These are phyloP conservation scores for Syngnathus floridae DNA, from an alignment of 2,113 vertebrate species.

Conservation along the genomic window DNA sequence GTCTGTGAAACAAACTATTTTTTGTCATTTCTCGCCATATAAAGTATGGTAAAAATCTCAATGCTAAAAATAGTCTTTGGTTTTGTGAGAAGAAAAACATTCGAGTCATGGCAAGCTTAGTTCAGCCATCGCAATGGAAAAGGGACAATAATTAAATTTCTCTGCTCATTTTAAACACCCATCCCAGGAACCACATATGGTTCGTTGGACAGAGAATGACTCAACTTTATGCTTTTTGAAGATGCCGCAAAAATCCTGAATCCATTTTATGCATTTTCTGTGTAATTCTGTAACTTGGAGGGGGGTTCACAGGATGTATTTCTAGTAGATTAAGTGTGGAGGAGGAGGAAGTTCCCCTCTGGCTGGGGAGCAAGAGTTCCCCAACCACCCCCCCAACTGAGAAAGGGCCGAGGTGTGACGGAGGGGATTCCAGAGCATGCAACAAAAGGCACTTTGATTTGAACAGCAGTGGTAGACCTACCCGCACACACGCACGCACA, in stretches of 20 bases:
- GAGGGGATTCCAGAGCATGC: conserved; percentile 57
- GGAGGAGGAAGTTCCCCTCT: conserved; percentile 48
- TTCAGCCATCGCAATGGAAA: background rate
- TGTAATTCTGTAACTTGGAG: conserved; percentile 8
- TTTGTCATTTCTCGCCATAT: background rate
- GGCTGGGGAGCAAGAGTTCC: conserved; percentile 25
- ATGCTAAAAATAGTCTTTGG: background rate
- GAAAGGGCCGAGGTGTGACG: conserved; percentile 54
- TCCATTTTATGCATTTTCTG: conserved; percentile 9
- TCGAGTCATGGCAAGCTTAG: background rate
- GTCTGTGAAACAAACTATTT: too few species aligned
- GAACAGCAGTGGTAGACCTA: conserved; percentile 47
- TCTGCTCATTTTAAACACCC: background rate
- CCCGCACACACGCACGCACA: conserved; percentile 10
- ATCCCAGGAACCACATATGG: background rate
- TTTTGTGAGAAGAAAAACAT: background rate
- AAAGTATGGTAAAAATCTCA: background rate
- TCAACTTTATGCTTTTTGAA: background rate
- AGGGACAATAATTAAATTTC: background rate
- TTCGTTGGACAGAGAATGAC: background rate
- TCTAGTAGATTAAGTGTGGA: conserved; percentile 51
- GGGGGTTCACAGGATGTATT: conserved; percentile 20
- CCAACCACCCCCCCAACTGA: conserved; percentile 25
- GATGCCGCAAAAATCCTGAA: background rate
- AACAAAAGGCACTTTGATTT: conserved; percentile 71